A percentile compares a stretch with the other conserved stretches of the same genome.
Evolutionary conservation across 2,888 invertebrate species (phyloP).

Genomic region (Seladonia tumulorum): DNA sequence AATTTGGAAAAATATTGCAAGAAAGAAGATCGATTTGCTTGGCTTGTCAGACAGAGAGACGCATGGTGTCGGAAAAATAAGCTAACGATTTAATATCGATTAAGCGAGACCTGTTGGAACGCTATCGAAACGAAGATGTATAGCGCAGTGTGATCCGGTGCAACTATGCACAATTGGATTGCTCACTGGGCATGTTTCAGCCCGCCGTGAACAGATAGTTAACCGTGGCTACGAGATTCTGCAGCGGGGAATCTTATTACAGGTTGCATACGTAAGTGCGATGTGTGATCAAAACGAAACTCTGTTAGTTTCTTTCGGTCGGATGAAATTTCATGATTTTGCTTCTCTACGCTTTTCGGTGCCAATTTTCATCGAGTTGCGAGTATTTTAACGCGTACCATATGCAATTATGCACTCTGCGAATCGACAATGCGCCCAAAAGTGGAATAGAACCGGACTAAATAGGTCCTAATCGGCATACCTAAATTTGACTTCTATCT

Average conservation of each 20-base stretch:
- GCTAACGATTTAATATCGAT: background rate
- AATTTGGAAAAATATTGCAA: background rate
- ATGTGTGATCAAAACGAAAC: background rate
- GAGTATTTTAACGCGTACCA: too few relatives aligned
- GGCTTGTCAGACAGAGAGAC: background rate
- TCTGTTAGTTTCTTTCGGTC: too few relatives aligned
- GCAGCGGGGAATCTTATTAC: background rate
- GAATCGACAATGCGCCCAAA: too few relatives aligned
- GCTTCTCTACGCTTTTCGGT: too few relatives aligned
- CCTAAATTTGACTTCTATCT: too few relatives aligned
- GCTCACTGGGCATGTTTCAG: background rate
- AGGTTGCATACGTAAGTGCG: background rate
- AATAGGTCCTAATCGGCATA: too few relatives aligned
- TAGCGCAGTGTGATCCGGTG: background rate
- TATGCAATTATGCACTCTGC: too few relatives aligned
- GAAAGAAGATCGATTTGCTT: background rate
- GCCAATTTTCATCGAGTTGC: too few relatives aligned
- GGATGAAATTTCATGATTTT: too few relatives aligned
- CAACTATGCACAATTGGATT: slow-evolving; percentile 2
- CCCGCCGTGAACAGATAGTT: slow-evolving; percentile 18
- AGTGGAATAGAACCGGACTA: too few relatives aligned
- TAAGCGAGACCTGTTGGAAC: background rate
- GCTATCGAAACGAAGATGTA: background rate
- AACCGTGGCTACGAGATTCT: background rate
- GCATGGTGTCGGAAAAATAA: background rate